phyloP scores from a whole-genome alignment of 2,797 vertebrate genomes.

The Neostethus bicornis region DNA sequence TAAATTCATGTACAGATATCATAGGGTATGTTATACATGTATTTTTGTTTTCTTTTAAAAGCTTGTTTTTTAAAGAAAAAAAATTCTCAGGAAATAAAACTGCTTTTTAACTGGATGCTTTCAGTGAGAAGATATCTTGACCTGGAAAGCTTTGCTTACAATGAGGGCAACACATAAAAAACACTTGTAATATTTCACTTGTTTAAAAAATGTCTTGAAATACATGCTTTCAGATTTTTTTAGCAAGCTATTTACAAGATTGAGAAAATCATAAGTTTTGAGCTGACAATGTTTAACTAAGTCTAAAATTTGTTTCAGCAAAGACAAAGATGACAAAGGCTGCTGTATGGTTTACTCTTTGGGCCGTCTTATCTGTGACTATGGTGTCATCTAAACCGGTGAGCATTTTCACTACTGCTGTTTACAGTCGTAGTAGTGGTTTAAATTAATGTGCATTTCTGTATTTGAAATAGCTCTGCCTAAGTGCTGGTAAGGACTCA shows the following conservation, averaged over 20 bases:
- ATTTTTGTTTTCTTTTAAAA: too few species aligned
- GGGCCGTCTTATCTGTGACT: conserved; percentile 40
- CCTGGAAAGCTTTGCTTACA: too few species aligned
- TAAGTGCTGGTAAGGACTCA: conserved; percentile 27
- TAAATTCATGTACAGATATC: too few species aligned
- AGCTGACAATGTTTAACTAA: too few species aligned
- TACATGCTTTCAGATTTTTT: neutral
- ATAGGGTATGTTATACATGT: too few species aligned
- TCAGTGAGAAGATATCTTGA: too few species aligned
- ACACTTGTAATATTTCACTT: neutral
- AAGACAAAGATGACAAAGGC: conserved; percentile 28
- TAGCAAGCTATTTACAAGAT: too few species aligned
- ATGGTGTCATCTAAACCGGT: conserved; percentile 54
- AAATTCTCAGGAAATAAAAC: too few species aligned
- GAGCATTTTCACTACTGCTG: conserved; percentile 25
- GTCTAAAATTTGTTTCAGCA: conserved; percentile 28
- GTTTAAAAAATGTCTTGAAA: neutral
- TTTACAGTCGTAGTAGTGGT: neutral
- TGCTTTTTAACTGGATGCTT: too few species aligned
- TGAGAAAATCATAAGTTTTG: neutral
- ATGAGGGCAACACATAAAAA: neutral
- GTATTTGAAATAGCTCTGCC: conserved; percentile 29
- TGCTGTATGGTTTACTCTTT: conserved; percentile 20
- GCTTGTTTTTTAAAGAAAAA: too few species aligned
- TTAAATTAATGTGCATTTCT: too few species aligned